Evolutionary conservation across 1,140 invertebrate species (phyloP).

Genomic region (Zaprionus ornatus): DNA sequence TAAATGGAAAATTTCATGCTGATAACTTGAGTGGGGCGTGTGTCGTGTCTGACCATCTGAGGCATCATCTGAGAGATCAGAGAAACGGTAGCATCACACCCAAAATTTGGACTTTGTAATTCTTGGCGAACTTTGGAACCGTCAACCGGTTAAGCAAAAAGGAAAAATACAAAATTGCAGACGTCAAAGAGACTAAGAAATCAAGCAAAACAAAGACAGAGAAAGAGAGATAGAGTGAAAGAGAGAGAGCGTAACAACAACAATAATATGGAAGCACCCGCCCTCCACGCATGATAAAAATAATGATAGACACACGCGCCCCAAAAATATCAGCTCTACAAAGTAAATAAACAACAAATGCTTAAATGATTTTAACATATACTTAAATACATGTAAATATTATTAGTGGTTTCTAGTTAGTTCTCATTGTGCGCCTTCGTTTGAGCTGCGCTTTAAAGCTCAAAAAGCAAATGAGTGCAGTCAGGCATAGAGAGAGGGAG

Average conservation of each 20-base stretch:
- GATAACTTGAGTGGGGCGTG: conserved; percentile 13
- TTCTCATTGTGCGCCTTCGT: neutral
- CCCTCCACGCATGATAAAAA: conserved; percentile 45
- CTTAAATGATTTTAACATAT: neutral
- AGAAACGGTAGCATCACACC: conserved; percentile 20
- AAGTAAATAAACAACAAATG: neutral
- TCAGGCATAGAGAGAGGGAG: neutral
- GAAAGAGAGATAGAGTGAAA: neutral
- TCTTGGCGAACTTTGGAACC: conserved; percentile 58
- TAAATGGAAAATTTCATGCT: conserved; percentile 42
- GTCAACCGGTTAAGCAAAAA: conserved; percentile 21
- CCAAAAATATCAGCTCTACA: neutral
- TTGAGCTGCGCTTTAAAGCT: neutral
- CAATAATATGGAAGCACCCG: conserved; percentile 10
- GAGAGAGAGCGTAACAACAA: conserved; percentile 14
- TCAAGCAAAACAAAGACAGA: conserved; percentile 31
- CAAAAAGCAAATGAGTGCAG: neutral
- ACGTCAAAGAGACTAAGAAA: conserved; percentile 61
- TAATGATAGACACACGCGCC: conserved; percentile 64
- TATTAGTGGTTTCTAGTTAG: neutral
- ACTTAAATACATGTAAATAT: neutral
- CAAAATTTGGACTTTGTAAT: conserved; percentile 29
- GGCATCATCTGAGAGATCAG: conserved; percentile 7
- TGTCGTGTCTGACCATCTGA: conserved; percentile 32
- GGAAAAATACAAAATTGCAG: conserved; percentile 21